Conservation (phyloP, 1,140 invertebrate genomes). For the fruit fly (Drosophila melanogaster) region Release_6_plus_ISO1_MT NT_033777.3:5376001-5376500, state of each 20-base stretch:
- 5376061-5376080: conserved; percentile 24
- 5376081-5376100: conserved; percentile 22
- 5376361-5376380: too few species aligned
- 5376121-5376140: too few species aligned
- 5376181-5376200: conserved; percentile 8
- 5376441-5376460: too few species aligned
- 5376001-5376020: conserved; percentile 68
- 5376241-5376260: conserved; percentile 47
- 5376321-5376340: too few species aligned
- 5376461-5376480: too few species aligned
- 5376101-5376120: conserved; percentile 1
- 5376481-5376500: too few species aligned
- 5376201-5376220: conserved; percentile 35
- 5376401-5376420: too few species aligned
- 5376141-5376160: conserved; percentile 26
- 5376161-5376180: conserved; percentile 54
- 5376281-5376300: not conserved
- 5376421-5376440: too few species aligned
- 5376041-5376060: conserved; percentile 33
- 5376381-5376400: too few species aligned
- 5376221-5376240: conserved; percentile 21
- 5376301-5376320: not conserved
- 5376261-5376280: not conserved
- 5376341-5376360: too few species aligned
- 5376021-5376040: conserved; percentile 47